A percentile compares a stretch with the other conserved stretches of the same genome.
phyloP scores from a whole-genome alignment of 2,113 vertebrate genomes.

The Apus apus region DNA sequence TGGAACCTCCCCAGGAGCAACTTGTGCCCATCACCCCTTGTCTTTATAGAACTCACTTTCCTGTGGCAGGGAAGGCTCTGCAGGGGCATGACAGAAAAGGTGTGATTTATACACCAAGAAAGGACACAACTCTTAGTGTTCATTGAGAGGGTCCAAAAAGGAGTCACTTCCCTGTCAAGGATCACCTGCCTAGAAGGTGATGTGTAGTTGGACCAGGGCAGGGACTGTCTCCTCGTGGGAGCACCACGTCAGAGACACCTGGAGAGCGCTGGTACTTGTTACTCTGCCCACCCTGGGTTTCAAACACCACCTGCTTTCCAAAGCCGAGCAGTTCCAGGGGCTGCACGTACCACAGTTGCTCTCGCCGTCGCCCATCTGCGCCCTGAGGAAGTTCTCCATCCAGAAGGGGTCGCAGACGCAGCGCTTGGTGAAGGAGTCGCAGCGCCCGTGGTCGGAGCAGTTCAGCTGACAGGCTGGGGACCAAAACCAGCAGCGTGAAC shows the following conservation, averaged over 20 bases:
- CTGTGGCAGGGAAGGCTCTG: neutral
- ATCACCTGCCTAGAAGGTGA: neutral
- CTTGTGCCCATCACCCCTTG: too few relatives aligned
- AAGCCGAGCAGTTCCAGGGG: neutral
- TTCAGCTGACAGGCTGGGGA: slow-evolving; percentile 92
- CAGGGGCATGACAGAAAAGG: rapidly evolving
- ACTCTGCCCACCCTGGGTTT: neutral
- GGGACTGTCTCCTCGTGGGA: neutral
- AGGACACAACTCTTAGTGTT: rapidly evolving
- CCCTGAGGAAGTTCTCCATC: slow-evolving; percentile 97
- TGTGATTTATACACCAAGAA: neutral
- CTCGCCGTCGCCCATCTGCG: slow-evolving; percentile 88
- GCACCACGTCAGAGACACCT: rapidly evolving
- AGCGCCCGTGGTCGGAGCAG: slow-evolving; percentile 94
- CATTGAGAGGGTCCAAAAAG: neutral
- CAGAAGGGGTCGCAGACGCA: slow-evolving; percentile 96
- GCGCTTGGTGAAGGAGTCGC: slow-evolving; percentile 91
- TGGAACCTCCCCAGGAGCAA: too few relatives aligned
- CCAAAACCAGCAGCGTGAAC: slow-evolving; percentile 16
- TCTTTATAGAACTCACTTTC: neutral
- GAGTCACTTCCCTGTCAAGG: neutral
- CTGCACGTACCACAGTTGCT: slow-evolving; percentile 90
- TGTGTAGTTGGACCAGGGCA: neutral
- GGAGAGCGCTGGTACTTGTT: neutral
- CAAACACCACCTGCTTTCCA: neutral